Evolutionary conservation across 64 coral and sea anemone genomes (phyloP), one percentile per base, ranked within the genome.

Genomic region (Montipora foliosa): DNA sequence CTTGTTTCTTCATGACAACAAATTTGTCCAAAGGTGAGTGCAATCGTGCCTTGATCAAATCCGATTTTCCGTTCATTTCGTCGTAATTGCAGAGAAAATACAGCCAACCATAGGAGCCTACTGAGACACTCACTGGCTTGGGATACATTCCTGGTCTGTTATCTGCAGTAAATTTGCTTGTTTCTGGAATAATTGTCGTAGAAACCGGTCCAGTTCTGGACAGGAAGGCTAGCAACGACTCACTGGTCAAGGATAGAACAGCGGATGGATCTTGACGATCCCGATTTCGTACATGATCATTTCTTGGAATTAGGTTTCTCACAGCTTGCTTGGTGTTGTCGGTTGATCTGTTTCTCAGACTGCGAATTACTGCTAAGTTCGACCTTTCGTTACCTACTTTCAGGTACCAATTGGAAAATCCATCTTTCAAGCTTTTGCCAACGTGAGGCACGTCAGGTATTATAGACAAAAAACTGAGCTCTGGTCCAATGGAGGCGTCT

Each of bases 81-180:
- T 57, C 52, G 1, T 57, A 57, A 57, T 57, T 93, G 67, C 24
- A 57, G 49, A 93, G 82, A 24, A 87, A 21, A 87, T 79, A 87
- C 74, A 93, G 22, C 91, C 82, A 93, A 24, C 85, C 84, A 94
- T 94, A 73, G 29, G 21, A 89, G 59, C 48, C 64, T 44, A 94
- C 64, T 62, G 76, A 84, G 13, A 89, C 76, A 49, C 92, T 89
- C 25, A 89, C 68, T 89, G 92, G 85, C 22, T 89, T 94, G 47
- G 85, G 85, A 83, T 94, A 82, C 86, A 82, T 94, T 22, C 92
- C 92, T 82, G 86, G 75, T 83, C 78, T 88, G 92, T 82, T 94
- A 82, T 94, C 92, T 52, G 75, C 12, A 16, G 83, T 79, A 67
- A 93, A 87, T 67, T 88, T 94, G 67, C 44, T 88, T 81, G 83